A percentile compares a stretch with the other conserved stretches of the same genome.
phyloP scores from a whole-genome alignment of 2,888 invertebrate species.

The Ophonus ardosiacus region DNA sequence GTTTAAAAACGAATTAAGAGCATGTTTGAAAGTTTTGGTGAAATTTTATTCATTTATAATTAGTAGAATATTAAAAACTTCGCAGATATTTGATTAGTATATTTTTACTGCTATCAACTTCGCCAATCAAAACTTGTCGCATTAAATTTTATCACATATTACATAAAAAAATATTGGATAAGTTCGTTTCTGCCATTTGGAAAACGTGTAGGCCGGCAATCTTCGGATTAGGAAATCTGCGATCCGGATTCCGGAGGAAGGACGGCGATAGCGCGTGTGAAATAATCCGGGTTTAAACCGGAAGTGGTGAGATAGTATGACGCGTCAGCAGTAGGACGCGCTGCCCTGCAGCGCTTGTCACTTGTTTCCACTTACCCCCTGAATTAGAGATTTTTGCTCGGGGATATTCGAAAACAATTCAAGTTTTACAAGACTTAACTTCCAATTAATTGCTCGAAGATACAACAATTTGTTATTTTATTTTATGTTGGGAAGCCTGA shows the following conservation, averaged over 20 bases:
- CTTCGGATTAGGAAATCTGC: not conserved
- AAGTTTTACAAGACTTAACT: not conserved
- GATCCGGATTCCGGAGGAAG: not conserved
- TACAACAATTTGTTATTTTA: not conserved
- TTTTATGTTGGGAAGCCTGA: not conserved
- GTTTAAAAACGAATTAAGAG: conserved; percentile 14
- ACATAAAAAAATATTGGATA: conserved; percentile 12
- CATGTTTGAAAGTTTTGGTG: not conserved
- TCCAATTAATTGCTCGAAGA: not conserved
- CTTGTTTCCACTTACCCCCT: not conserved
- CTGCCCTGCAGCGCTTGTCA: not conserved
- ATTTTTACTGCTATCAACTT: conserved; percentile 46
- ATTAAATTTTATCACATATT: conserved; percentile 16
- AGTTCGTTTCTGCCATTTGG: not conserved
- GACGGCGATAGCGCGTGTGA: not conserved
- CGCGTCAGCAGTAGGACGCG: not conserved
- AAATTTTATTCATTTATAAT: conserved; percentile 25
- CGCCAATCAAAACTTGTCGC: conserved; percentile 22
- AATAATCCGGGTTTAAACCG: not conserved
- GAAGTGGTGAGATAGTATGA: not conserved
- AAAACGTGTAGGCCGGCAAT: not conserved
- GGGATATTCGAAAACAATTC: not conserved
- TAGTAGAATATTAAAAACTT: conserved; percentile 24
- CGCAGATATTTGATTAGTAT: conserved; percentile 24
- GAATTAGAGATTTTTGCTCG: not conserved